A percentile compares a stretch with the other conserved stretches of the same genome.
Evolutionary conservation across 2,888 invertebrate genomes (phyloP).

Genomic region (Ephialtes manifestator): DNA sequence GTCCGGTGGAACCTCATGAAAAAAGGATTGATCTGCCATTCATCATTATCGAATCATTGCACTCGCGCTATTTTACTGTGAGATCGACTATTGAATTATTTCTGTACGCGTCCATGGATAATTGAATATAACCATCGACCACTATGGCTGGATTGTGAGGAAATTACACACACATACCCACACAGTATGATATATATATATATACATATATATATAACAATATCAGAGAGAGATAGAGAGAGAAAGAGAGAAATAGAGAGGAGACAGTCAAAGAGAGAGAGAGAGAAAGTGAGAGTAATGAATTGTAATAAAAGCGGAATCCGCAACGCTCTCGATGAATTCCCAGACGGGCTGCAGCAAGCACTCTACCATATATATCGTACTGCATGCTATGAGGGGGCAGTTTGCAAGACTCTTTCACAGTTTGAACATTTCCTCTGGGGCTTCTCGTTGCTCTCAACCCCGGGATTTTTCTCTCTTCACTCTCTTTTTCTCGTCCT

Average conservation of each 20-base stretch:
- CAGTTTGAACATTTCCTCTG: constrained; percentile 69
- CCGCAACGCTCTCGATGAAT: constrained; percentile 64
- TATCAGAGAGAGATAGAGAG: too few species aligned
- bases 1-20: constrained; percentile 1
- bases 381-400: constrained; percentile 43
- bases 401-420: constrained; percentile 68
- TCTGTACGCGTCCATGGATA: constrained; percentile 35
- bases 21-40: constrained; percentile 33
- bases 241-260: too few species aligned
- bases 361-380: constrained; percentile 26
- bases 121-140: constrained; percentile 45
- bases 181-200: too few species aligned
- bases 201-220: too few species aligned
- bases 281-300: constrained; percentile 31
- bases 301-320: constrained; percentile 62
- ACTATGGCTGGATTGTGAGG: neutral
- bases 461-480: constrained; percentile 35
- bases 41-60: constrained; percentile 51
- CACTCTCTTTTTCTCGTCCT: constrained; percentile 17
- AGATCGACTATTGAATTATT: constrained; percentile 44
- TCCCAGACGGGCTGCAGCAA: constrained; percentile 58
- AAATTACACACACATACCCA: neutral
- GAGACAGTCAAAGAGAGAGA: neutral
- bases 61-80: constrained; percentile 18
- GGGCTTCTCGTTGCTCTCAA: constrained; percentile 62